phyloP scores from a whole-genome alignment of 2,888 invertebrate species.

The Cataglyphis altisquamis region DNA sequence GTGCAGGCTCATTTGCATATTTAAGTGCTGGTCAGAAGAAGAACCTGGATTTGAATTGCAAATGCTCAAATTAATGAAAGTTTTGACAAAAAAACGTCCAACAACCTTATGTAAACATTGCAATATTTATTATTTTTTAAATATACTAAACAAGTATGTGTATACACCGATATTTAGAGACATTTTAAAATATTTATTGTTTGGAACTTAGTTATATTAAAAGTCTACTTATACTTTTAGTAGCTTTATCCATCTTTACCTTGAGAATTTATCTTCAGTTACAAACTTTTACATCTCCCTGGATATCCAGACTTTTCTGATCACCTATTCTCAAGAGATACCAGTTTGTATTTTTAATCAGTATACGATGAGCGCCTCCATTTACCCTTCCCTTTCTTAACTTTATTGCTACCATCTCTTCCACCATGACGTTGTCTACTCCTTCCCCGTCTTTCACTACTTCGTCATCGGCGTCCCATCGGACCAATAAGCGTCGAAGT shows the following conservation, averaged over 20 bases:
- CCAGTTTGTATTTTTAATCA: slow-evolving; percentile 72
- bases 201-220: background rate
- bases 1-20: slow-evolving; percentile 19
- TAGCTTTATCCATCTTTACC: slow-evolving; percentile 21
- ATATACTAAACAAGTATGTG: background rate
- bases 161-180: background rate
- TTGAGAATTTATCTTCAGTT: slow-evolving; percentile 41
- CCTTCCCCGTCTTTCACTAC: slow-evolving; percentile 36
- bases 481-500: slow-evolving; percentile 65
- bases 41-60: slow-evolving; percentile 43
- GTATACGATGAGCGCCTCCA: slow-evolving; percentile 47
- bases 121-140: background rate
- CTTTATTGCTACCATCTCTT: slow-evolving; percentile 40
- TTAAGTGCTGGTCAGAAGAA: slow-evolving; percentile 35
- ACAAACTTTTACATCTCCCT: slow-evolving; percentile 46
- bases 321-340: slow-evolving; percentile 56
- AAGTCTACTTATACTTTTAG: slow-evolving; percentile 36
- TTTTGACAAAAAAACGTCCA: slow-evolving; percentile 21
- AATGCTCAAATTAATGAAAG: slow-evolving; percentile 40
- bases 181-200: background rate
- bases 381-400: slow-evolving; percentile 46
- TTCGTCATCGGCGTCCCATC: slow-evolving; percentile 54
- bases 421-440: slow-evolving; percentile 36
- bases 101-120: slow-evolving; percentile 17
- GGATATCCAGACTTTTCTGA: slow-evolving; percentile 51